Conservation (phyloP, 2,888 invertebrate genomes). For the Scaptomyza flava region DNA sequence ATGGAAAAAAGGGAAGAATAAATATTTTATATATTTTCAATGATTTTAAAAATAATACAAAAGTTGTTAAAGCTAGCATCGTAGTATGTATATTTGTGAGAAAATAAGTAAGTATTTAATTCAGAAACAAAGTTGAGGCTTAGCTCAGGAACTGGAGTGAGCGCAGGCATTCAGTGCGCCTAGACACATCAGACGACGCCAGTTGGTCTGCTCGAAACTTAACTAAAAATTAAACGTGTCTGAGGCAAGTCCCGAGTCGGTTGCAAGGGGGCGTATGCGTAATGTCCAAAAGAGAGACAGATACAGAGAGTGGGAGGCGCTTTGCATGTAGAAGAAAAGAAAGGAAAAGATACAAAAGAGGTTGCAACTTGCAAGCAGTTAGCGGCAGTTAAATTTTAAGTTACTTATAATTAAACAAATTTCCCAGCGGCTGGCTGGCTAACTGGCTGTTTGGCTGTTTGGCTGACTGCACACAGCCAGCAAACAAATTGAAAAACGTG, state of each 20-base stretch:
- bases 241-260: slow-evolving; percentile 5
- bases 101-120: too few species aligned
- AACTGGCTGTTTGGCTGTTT: background rate
- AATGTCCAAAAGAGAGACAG: slow-evolving; percentile 30
- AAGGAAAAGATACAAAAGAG: background rate
- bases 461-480: slow-evolving; percentile 14
- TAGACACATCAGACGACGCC: slow-evolving; percentile 37
- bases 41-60: too few species aligned
- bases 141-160: slow-evolving; percentile 38
- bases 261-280: slow-evolving; percentile 60
- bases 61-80: too few species aligned
- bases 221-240: slow-evolving; percentile 2
- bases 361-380: slow-evolving; percentile 11
- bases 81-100: too few species aligned
- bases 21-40: too few species aligned
- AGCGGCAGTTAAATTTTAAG: slow-evolving; percentile 23
- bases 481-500: slow-evolving; percentile 77
- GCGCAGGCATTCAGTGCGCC: slow-evolving; percentile 12
- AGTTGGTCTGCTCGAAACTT: slow-evolving; percentile 39
- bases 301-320: slow-evolving; percentile 27
- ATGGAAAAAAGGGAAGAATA: too few species aligned
- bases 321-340: slow-evolving; percentile 38
- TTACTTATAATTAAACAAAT: slow-evolving; percentile 59
- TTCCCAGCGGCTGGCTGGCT: slow-evolving; percentile 31
- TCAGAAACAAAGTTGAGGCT: slow-evolving; percentile 16